Base-by-base conservation (phyloP, 1,140 invertebrate species). In the Agraylea sexmaculata region DNA sequence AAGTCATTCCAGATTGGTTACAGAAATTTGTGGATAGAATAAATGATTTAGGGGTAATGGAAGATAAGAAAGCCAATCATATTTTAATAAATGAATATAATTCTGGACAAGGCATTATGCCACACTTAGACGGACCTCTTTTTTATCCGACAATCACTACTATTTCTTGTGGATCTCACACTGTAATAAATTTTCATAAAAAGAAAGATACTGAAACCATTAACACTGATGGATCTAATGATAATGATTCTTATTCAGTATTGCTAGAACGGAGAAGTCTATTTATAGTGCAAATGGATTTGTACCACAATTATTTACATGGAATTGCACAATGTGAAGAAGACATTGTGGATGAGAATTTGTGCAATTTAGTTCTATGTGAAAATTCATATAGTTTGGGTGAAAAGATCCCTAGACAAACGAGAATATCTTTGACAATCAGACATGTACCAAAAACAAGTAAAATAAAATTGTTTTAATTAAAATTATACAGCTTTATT, bases 71-170 rank as follows among this genome's bases (percentile, higher is more conserved):
- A 51, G 83, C 91, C 11, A 99, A 98, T 64, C 93, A 98, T 71
- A 82, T 97, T 3, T 63, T 99, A 17, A 80, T 98, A 1, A 99
- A 99, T 69, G 94, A 98, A 65, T 98, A 98, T 71, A 60, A 78
- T 47, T 68, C 89, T 15, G 87, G 86, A 0, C 91, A 97, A 69
- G 93, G 90, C 18, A 94, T 94, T 35, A 82, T 93, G 77, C 83
- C 93, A 3, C 94, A 99, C 70, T 77, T 83, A 28, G 94, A 99
- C 72, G 94, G 94, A 1, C 81, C 87, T 2, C 61, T 97, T 7
- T 99, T 95, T 64, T 82, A 81, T 65, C 91, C 93, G 11, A 84
- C 81, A 16, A 86, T 98, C 30, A 83, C 87, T 8, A 98, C 93
- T 1, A 85, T 98, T 29, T 90, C 78, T 47, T 77, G 91, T 51